Conservation (phyloP, 37 sponge, comb jelly and placozoan genomes). For the Beroe forskalii region DNA sequence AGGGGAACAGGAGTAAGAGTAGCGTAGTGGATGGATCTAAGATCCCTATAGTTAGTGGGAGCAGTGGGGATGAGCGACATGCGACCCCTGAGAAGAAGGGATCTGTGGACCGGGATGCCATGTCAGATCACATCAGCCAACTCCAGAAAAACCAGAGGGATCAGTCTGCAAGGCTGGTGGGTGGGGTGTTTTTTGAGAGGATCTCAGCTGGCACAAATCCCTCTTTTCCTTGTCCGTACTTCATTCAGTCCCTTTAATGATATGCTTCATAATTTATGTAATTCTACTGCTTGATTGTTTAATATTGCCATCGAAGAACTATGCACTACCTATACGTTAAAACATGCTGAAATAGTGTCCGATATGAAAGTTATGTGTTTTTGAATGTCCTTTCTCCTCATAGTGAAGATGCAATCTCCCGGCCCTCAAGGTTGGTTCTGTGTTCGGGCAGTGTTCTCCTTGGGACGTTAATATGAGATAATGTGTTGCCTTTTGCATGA, state of each 20-base stretch:
- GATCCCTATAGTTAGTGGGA: neutral
- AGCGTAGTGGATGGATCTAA: neutral
- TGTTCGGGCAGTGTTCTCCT: neutral
- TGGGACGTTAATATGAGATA: neutral
- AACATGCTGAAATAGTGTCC: too few species aligned
- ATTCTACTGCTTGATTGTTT: too few species aligned
- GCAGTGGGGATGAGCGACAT: neutral
- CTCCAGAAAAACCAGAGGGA: constrained; percentile 54
- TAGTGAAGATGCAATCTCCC: neutral
- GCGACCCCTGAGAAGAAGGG: neutral
- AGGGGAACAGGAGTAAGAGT: neutral
- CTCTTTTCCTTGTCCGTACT: too few species aligned
- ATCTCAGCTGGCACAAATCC: too few species aligned
- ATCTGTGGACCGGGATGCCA: neutral
- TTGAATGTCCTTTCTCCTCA: neutral
- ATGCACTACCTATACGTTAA: too few species aligned
- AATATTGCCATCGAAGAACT: too few species aligned
- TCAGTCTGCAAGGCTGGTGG: constrained; percentile 34
- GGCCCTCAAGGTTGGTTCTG: neutral
- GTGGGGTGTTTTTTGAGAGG: too few species aligned
- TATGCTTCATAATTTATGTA: too few species aligned
- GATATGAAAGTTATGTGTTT: too few species aligned
- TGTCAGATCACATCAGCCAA: constrained; percentile 63
- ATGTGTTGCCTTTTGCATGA: neutral
- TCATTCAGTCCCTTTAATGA: too few species aligned